Percentiles rank a stretch among this genome's conserved stretches.
Evolutionary conservation across 2,888 invertebrate species (phyloP).

Genomic region (Dendrolimus houi): DNA sequence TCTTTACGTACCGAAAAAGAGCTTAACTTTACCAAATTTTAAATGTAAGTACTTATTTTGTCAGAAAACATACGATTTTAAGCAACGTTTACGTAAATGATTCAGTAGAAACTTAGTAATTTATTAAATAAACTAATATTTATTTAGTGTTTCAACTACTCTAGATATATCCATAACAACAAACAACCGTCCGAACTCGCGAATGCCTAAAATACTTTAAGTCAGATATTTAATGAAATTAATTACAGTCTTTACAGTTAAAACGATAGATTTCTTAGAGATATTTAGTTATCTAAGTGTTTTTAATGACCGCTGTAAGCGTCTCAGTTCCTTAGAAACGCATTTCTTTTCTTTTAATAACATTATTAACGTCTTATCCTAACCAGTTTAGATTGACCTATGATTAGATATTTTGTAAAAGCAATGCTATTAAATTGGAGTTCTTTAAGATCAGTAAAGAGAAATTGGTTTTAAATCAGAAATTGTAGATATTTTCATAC

Average conservation of each 20-base stretch:
- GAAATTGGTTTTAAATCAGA: too few species aligned
- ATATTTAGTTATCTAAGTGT: slow-evolving; percentile 51
- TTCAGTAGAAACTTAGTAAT: too few species aligned
- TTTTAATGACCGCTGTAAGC: slow-evolving; percentile 43
- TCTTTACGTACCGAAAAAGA: too few species aligned
- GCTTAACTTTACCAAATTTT: too few species aligned
- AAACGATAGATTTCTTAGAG: slow-evolving; percentile 49
- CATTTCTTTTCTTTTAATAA: slow-evolving; percentile 53
- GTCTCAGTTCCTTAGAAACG: slow-evolving; percentile 36
- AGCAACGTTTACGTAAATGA: too few species aligned
- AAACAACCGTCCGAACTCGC: slow-evolving; percentile 18
- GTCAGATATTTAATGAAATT: slow-evolving; percentile 43
- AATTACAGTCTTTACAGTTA: slow-evolving; percentile 47
- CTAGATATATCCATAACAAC: slow-evolving; percentile 17
- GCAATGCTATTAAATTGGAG: too few species aligned
- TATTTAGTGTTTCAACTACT: slow-evolving; percentile 21
- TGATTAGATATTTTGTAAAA: slow-evolving; percentile 16
- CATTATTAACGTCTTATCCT: slow-evolving; percentile 41
- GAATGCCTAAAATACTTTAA: slow-evolving; percentile 42
- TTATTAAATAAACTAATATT: too few species aligned
- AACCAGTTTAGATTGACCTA: slow-evolving; percentile 22
- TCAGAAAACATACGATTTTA: too few species aligned
- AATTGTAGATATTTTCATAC: too few species aligned
- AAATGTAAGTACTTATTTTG: too few species aligned
- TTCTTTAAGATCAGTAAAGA: too few species aligned